Conservation (phyloP, 2,888 invertebrate species). For the Luperina nickerlii region DNA sequence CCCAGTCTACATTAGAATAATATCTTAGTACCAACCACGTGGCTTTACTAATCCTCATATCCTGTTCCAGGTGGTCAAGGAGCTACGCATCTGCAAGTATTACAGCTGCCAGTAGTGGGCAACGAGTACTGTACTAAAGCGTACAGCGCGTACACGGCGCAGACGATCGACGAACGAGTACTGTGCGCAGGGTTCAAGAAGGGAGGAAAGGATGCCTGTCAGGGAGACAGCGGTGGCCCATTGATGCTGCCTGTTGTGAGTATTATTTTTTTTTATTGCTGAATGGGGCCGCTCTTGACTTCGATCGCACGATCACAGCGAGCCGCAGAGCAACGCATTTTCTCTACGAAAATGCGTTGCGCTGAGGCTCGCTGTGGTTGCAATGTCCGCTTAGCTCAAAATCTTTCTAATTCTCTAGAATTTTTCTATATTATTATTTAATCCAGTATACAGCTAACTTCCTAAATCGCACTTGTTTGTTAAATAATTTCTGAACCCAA, state of each 20-base stretch:
- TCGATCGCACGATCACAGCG: no score
- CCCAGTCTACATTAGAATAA: neutral
- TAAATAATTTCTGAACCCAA: no score
- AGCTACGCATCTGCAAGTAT: conserved; percentile 91
- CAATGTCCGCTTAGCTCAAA: no score
- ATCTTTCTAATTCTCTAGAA: no score
- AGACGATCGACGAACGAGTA: conserved; percentile 90
- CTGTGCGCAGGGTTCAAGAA: conserved; percentile 92
- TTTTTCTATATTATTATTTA: no score
- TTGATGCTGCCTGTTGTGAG: conserved; percentile 91
- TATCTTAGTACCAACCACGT: neutral
- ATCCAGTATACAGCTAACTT: no score
- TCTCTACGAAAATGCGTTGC: no score
- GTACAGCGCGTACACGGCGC: conserved; percentile 88
- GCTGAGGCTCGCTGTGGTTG: no score
- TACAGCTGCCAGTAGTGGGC: conserved; percentile 93
- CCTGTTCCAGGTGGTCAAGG: conserved; percentile 92
- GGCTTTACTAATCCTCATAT: neutral
- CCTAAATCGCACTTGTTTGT: no score
- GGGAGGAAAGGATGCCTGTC: conserved; percentile 94
- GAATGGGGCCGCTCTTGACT: neutral
- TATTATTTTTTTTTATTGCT: neutral
- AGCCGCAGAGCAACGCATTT: no score
- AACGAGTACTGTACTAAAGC: conserved; percentile 91
- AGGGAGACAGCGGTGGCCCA: conserved; percentile 96